Evolutionary conservation across 2,888 invertebrate genomes (phyloP).

Genomic region (Trisateles emortualis): DNA sequence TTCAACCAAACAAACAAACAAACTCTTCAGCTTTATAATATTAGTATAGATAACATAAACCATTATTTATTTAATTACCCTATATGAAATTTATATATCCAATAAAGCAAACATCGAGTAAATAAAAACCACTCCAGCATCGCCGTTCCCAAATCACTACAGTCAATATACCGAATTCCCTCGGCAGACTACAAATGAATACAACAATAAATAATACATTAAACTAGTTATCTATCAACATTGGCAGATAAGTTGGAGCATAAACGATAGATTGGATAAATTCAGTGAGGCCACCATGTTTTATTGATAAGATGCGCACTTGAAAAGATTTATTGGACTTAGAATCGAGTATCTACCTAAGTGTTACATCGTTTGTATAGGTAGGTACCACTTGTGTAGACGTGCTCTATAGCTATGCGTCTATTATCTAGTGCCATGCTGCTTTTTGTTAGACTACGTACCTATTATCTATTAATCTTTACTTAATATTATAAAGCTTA

Average conservation of each 20-base stretch:
- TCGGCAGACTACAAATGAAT: constrained; percentile 17
- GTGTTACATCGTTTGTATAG: constrained; percentile 2
- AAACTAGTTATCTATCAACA: constrained; percentile 41
- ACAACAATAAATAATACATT: constrained; percentile 44
- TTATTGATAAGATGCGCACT: constrained; percentile 59
- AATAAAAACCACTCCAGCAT: background rate
- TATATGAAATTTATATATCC: no score
- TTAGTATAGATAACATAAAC: no score
- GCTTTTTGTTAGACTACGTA: no score
- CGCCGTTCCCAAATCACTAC: background rate
- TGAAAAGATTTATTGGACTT: constrained; percentile 52
- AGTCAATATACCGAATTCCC: background rate
- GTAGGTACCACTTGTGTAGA: background rate
- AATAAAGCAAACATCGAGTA: background rate
- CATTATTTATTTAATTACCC: no score
- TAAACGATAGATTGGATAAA: constrained; percentile 45
- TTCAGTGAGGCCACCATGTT: constrained; percentile 49
- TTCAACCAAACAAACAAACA: no score
- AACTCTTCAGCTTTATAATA: no score
- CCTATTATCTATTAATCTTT: no score
- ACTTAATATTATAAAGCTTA: no score
- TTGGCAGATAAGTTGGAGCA: constrained; percentile 33
- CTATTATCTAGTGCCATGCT: no score
- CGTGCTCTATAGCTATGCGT: no score
- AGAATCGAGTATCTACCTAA: constrained; percentile 27